phyloP scores from a whole-genome alignment of 2,797 vertebrate species.

The Malacoctenus gilli region DNA sequence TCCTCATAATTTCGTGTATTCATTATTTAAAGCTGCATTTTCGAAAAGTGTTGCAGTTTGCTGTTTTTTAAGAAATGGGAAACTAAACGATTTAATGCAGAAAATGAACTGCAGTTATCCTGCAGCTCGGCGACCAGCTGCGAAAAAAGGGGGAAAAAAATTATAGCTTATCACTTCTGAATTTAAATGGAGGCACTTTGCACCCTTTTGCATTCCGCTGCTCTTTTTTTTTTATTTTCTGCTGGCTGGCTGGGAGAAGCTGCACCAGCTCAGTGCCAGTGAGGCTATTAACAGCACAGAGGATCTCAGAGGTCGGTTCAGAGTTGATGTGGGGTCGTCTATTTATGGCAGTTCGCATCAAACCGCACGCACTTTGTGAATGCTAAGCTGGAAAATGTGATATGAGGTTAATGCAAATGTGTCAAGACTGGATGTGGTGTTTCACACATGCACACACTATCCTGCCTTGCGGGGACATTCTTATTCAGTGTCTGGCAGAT shows the following conservation, averaged over 20 bases:
- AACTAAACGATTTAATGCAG: constrained; percentile 31
- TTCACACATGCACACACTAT: neutral
- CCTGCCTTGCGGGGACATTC: no score
- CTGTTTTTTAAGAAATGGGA: constrained; percentile 31
- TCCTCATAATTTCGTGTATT: constrained; percentile 32
- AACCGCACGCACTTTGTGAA: constrained; percentile 22
- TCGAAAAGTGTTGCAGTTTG: constrained; percentile 21
- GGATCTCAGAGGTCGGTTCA: constrained; percentile 40
- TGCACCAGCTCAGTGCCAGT: constrained; percentile 39
- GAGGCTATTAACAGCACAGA: constrained; percentile 47
- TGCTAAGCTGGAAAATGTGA: constrained; percentile 17
- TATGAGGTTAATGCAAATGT: constrained; percentile 6
- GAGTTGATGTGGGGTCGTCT: constrained; percentile 37
- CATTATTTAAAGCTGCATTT: constrained; percentile 35
- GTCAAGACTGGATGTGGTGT: constrained; percentile 2
- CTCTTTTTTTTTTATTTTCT: no score
- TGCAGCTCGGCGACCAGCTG: constrained; percentile 47
- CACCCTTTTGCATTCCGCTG: constrained; percentile 6
- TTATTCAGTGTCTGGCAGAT: no score
- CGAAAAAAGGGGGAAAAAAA: constrained; percentile 14
- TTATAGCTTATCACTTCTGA: constrained; percentile 25
- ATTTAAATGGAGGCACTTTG: constrained; percentile 35
- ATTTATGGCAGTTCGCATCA: constrained; percentile 42
- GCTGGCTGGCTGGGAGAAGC: constrained; percentile 29
- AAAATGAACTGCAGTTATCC: constrained; percentile 39